Conservation (phyloP, 2,113 vertebrate species). For the Apus apus region DNA sequence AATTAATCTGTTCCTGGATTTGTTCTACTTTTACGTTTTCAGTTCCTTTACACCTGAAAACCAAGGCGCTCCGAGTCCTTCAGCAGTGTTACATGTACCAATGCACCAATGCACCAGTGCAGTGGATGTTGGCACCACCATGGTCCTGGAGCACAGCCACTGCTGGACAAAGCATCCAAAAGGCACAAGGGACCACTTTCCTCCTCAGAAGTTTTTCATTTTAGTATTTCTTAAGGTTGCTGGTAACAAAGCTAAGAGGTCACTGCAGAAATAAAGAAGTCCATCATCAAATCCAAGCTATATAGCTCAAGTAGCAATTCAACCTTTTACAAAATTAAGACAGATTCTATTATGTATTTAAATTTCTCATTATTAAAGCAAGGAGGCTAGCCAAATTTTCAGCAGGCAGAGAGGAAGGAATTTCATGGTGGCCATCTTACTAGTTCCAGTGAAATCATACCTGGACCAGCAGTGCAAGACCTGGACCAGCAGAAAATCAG, state of each 20-base stretch:
- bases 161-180: not conserved
- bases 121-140: not conserved
- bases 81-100: not conserved
- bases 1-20: not conserved
- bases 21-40: not conserved
- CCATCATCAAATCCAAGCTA: not conserved
- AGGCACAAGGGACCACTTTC: not conserved
- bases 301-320: not conserved
- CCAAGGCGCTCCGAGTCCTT: not conserved
- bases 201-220: not conserved
- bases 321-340: not conserved
- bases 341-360: not conserved
- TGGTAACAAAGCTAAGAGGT: not conserved
- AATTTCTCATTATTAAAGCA: not conserved
- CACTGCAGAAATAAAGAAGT: not conserved
- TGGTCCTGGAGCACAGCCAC: not conserved
- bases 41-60: not conserved
- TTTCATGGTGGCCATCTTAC: not conserved
- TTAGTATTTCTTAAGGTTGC: not conserved
- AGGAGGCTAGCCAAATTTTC: not conserved
- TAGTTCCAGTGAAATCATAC: not conserved
- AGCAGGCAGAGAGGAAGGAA: not conserved
- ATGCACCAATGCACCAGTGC: not conserved
- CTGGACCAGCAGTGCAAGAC: not conserved
- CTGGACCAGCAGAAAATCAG: not conserved